Conservation (phyloP, 2,888 invertebrate species). For the Cabera pusaria region DNA sequence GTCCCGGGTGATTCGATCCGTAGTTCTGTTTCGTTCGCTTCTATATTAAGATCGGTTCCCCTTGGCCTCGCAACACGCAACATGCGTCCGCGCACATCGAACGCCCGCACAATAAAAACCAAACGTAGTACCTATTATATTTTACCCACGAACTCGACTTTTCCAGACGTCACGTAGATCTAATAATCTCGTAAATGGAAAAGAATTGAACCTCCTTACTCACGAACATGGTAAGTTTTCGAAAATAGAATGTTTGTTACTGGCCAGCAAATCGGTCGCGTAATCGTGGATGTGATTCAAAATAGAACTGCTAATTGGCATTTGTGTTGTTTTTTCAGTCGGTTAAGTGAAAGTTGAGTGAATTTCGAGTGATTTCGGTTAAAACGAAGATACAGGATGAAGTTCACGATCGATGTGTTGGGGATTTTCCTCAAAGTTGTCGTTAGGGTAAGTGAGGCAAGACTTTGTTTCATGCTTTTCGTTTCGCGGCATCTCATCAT, state of each 20-base stretch:
- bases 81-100: slow-evolving; percentile 69
- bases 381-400: slow-evolving; percentile 58
- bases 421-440: slow-evolving; percentile 80
- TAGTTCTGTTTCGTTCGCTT: slow-evolving; percentile 64
- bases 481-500: too few species aligned
- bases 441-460: slow-evolving; percentile 67
- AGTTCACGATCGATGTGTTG: slow-evolving; percentile 78
- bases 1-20: slow-evolving; percentile 59
- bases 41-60: slow-evolving; percentile 77
- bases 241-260: slow-evolving; percentile 15
- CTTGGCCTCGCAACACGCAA: slow-evolving; percentile 64
- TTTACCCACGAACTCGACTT: slow-evolving; percentile 67
- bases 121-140: slow-evolving; percentile 79
- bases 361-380: slow-evolving; percentile 41
- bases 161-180: slow-evolving; percentile 51
- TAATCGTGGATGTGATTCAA: slow-evolving; percentile 30
- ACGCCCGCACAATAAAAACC: slow-evolving; percentile 64
- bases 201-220: slow-evolving; percentile 19
- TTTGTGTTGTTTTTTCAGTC: slow-evolving; percentile 57
- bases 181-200: too few species aligned
- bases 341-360: slow-evolving; percentile 64
- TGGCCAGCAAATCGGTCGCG: slow-evolving; percentile 30
- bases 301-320: slow-evolving; percentile 41
- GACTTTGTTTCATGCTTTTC: too few species aligned
- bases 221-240: slow-evolving; percentile 44